These are phyloP conservation scores for Batillaria attramentaria DNA, from an alignment of 1,140 invertebrate genomes.

Conservation along the genomic window DNA sequence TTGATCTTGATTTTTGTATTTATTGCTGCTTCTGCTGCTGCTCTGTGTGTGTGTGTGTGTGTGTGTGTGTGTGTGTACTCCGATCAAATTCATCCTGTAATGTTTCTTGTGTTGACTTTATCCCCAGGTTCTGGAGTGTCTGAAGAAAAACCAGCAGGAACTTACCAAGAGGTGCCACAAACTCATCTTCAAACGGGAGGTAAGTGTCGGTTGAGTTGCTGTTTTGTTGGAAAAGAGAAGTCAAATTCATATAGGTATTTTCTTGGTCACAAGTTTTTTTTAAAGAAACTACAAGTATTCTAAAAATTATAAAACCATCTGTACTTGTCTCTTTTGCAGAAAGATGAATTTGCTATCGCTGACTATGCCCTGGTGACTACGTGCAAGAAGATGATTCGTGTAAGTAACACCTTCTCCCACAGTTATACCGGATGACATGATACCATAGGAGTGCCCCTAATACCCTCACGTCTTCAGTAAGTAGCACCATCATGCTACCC, in stretches of 20 bases:
- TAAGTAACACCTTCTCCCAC: too few species aligned
- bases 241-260: too few species aligned
- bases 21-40: background rate
- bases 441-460: too few species aligned
- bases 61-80: background rate
- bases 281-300: too few species aligned
- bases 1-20: background rate
- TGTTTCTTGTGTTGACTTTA: background rate
- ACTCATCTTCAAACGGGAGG: conserved; percentile 81
- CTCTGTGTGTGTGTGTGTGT: conserved; percentile 2
- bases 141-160: conserved; percentile 81
- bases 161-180: conserved; percentile 82
- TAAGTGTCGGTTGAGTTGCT: too few species aligned
- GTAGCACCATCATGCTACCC: too few species aligned
- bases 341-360: conserved; percentile 88
- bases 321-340: conserved; percentile 73
- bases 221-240: too few species aligned
- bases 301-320: too few species aligned
- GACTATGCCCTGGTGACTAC: conserved; percentile 88
- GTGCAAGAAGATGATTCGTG: conserved; percentile 87
- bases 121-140: conserved; percentile 87
- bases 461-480: too few species aligned
- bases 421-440: too few species aligned
- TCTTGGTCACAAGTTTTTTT: too few species aligned
- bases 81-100: background rate